Evolutionary conservation across 2,888 invertebrate species (phyloP).

Genomic region (Rotaria magnacalcarata): DNA sequence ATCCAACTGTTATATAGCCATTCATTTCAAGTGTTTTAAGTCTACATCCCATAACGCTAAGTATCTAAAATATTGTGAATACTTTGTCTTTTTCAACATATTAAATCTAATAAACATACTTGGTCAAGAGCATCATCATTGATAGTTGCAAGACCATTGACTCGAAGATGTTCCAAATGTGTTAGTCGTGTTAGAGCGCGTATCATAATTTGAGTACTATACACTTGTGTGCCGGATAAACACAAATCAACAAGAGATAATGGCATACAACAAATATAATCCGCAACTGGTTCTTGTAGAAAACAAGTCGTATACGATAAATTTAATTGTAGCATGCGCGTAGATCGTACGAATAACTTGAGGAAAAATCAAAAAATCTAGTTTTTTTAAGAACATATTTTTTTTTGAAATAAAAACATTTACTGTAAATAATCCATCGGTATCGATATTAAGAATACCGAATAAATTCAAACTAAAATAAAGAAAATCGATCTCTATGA

Average conservation of each 20-base stretch:
- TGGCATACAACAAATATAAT: slow-evolving; percentile 17
- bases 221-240: slow-evolving; percentile 13
- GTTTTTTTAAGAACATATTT: too few species aligned
- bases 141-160: slow-evolving; percentile 2
- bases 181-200: not conserved
- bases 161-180: slow-evolving; percentile 19
- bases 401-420: not conserved
- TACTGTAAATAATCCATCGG: slow-evolving; percentile 28
- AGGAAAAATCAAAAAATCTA: too few species aligned
- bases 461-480: not conserved
- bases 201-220: not conserved
- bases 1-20: slow-evolving; percentile 49
- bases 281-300: not conserved
- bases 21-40: slow-evolving; percentile 52
- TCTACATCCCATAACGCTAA: slow-evolving; percentile 50
- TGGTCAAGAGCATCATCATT: not conserved
- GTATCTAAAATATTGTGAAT: slow-evolving; percentile 49
- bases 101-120: not conserved
- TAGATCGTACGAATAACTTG: not conserved
- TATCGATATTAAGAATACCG: not conserved
- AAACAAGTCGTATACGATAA: slow-evolving; percentile 19
- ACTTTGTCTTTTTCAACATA: not conserved
- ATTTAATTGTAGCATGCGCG: slow-evolving; percentile 3
- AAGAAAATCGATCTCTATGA: not conserved
- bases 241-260: slow-evolving; percentile 3